phyloP scores from a whole-genome alignment of 2,888 invertebrate species.

The Noctua pronuba region DNA sequence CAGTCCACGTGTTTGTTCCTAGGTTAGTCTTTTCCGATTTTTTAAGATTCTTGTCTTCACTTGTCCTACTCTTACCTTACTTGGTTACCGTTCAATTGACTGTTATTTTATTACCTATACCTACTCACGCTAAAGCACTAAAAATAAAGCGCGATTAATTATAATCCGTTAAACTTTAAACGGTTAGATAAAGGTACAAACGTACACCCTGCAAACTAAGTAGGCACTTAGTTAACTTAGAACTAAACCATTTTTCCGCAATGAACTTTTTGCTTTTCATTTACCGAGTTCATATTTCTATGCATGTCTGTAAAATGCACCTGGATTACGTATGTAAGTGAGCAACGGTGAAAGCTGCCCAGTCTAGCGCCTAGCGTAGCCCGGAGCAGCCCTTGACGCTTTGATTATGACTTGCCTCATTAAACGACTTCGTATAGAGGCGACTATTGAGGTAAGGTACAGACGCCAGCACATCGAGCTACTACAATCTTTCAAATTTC shows the following conservation, averaged over 20 bases:
- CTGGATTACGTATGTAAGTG: conserved; percentile 57
- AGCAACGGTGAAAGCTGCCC: conserved; percentile 68
- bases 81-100: no score
- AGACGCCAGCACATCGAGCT: no score
- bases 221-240: neutral
- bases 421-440: conserved; percentile 39
- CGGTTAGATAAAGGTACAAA: neutral
- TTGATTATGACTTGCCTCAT: conserved; percentile 64
- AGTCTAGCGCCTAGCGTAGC: conserved; percentile 62
- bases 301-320: conserved; percentile 52
- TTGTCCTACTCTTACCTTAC: no score
- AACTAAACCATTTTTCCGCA: conserved; percentile 6
- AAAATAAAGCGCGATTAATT: neutral
- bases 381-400: conserved; percentile 58
- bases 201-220: neutral
- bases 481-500: no score
- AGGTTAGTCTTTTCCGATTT: neutral
- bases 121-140: neutral
- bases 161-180: neutral
- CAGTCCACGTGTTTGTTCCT: neutral
- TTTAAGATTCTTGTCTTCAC: neutral
- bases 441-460: conserved; percentile 7
- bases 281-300: conserved; percentile 46
- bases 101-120: neutral
- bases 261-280: conserved; percentile 14